A percentile compares a stretch with the other conserved stretches of the same genome.
Conservation (phyloP, 2,113 vertebrate genomes). For the Zootoca vivipara region DNA sequence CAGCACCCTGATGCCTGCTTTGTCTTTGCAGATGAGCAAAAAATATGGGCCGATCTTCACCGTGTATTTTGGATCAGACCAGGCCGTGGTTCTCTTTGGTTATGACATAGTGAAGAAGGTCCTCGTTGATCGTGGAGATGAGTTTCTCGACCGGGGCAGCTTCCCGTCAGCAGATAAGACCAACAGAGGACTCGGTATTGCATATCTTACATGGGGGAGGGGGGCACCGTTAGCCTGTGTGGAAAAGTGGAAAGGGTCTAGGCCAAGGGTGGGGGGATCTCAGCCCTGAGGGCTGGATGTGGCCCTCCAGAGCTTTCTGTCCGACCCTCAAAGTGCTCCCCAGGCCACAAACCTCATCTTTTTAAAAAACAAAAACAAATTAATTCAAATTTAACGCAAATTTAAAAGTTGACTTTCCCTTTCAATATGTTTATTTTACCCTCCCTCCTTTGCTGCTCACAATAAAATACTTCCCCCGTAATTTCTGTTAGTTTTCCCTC, state of each 20-base stretch:
- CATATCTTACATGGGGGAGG: not conserved
- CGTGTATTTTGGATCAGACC: not conserved
- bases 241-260: not conserved
- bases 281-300: too few species aligned
- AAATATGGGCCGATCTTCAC: constrained; percentile 8
- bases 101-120: not conserved
- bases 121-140: not conserved
- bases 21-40: not conserved
- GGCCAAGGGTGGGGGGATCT: too few species aligned
- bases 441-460: too few species aligned
- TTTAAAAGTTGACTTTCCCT: too few species aligned
- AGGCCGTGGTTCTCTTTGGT: not conserved
- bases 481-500: too few species aligned
- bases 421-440: too few species aligned
- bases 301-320: too few species aligned
- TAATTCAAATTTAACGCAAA: too few species aligned
- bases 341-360: too few species aligned
- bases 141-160: not conserved
- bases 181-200: not conserved
- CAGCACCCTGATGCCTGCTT: not conserved
- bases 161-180: not conserved
- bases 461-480: too few species aligned
- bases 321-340: too few species aligned
- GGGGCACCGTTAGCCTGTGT: not conserved
- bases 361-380: too few species aligned